Base-by-base conservation (phyloP, 1,140 invertebrate species). In the Drosophila repleta region DNA sequence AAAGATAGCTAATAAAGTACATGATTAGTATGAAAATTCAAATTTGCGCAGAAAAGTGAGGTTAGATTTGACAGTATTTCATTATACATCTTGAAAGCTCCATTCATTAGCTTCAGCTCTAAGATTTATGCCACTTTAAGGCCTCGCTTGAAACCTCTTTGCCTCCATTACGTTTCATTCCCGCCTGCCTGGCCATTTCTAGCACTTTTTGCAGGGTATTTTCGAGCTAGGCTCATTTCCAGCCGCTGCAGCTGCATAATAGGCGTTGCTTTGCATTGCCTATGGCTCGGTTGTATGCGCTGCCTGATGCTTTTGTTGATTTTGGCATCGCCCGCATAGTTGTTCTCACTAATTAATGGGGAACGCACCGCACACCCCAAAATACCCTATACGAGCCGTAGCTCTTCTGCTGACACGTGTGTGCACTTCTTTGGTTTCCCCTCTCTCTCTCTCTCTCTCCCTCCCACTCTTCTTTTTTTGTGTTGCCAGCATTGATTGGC, bases 401-500 rank as follows among this genome's bases (percentile, higher is more conserved):
- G 7, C n/a, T 55, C 15, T 13, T 41, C 13, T 32, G 4, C 11
- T n/a, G 13, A 18, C 32, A 60, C 57, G 13, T 57, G 56, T 67
- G 46, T 41, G 13, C 51, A 52, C 26, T 61, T 69, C 37, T 11
- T 11, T 21, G 2, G 17, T 20, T 21, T 18, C 18, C 13, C n/a
- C 18, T 43, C 55, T 46, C 32, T 3, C 4, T 24, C 4, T 24
- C n/a, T n/a, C n/a, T n/a, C n/a, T n/a, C n/a, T n/a, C n/a, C n/a
- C n/a, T n/a, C n/a, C n/a, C n/a, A 7, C 29, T 29, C 29, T 29
- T 1, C 6, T 39, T 11, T 39, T 39, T 0, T 39, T 39, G 13
- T 39, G 37, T 17, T 41, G 39, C 13, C n/a, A 15, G 46, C 79
- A 74, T 82, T 83, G 79, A 83, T 83, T 83, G 79, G 75, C 75